A percentile compares a stretch with the other conserved stretches of the same genome.
phyloP scores from a whole-genome alignment of 2,113 vertebrate species.

The Channa argus region DNA sequence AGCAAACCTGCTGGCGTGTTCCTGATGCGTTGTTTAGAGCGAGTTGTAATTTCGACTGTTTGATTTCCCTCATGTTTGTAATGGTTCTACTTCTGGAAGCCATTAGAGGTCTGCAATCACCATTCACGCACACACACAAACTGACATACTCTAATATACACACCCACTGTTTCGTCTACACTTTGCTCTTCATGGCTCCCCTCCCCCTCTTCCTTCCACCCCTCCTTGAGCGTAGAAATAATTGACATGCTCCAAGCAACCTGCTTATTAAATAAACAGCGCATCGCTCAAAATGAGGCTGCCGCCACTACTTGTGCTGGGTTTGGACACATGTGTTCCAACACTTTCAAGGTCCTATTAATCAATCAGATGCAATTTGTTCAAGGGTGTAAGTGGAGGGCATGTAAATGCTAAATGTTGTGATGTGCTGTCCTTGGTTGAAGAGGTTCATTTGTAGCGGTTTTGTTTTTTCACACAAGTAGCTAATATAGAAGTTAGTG shows the following conservation, averaged over 20 bases:
- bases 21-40: constrained; percentile 19
- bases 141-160: constrained; percentile 2
- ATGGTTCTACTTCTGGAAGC: constrained; percentile 45
- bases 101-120: constrained; percentile 43
- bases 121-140: neutral
- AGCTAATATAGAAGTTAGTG: too few species aligned
- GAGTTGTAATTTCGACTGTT: constrained; percentile 50
- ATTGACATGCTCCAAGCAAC: constrained; percentile 37
- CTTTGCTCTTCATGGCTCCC: neutral
- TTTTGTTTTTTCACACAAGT: too few species aligned
- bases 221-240: constrained; percentile 25
- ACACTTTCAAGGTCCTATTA: constrained; percentile 45
- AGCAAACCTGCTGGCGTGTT: constrained; percentile 28
- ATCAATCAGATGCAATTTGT: constrained; percentile 54
- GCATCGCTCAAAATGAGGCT: constrained; percentile 12
- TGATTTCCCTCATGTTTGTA: constrained; percentile 67
- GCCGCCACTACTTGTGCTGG: neutral
- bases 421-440: neutral
- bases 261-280: constrained; percentile 60
- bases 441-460: too few species aligned
- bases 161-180: constrained; percentile 14
- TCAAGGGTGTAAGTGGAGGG: neutral
- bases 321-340: constrained; percentile 26
- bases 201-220: constrained; percentile 16
- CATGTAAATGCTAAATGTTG: neutral